Percentiles rank a stretch among this genome's conserved stretches.
These are phyloP conservation scores for Phycodurus eques DNA, from an alignment of 2,113 vertebrate genomes.

Conservation along the genomic window DNA sequence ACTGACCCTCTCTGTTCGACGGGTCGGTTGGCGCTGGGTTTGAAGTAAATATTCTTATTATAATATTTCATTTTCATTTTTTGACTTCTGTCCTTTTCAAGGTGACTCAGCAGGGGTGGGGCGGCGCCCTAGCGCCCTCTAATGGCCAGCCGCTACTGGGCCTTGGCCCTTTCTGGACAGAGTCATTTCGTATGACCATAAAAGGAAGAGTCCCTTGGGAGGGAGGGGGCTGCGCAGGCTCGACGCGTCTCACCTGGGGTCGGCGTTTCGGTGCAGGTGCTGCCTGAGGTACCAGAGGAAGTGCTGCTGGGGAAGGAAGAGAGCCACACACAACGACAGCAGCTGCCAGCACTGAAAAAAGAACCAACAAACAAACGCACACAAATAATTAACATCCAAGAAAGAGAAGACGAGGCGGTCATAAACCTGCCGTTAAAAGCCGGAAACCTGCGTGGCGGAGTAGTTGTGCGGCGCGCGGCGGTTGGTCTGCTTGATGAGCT, in stretches of 20 bases:
- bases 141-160: too few relatives aligned
- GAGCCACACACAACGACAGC: slow-evolving; percentile 83
- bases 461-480: slow-evolving; percentile 78
- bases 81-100: too few relatives aligned
- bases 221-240: neutral
- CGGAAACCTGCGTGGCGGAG: slow-evolving; percentile 80
- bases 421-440: neutral
- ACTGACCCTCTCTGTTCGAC: too few relatives aligned
- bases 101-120: too few relatives aligned
- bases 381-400: neutral
- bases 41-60: too few relatives aligned
- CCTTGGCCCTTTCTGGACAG: too few relatives aligned
- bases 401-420: neutral
- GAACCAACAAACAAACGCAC: neutral
- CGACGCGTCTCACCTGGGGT: slow-evolving; percentile 72
- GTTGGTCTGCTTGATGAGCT: slow-evolving; percentile 86
- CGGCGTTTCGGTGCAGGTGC: slow-evolving; percentile 80
- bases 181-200: neutral
- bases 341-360: slow-evolving; percentile 84
- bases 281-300: slow-evolving; percentile 88
- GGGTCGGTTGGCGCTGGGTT: too few relatives aligned
- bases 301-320: slow-evolving; percentile 87
- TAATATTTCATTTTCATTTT: too few relatives aligned
- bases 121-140: too few relatives aligned
- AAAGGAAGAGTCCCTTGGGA: fast-evolving